Percentiles rank a stretch among this genome's conserved stretches.
These are phyloP conservation scores for Antennarius striatus DNA, from an alignment of 2,113 vertebrate genomes.

Conservation along the genomic window DNA sequence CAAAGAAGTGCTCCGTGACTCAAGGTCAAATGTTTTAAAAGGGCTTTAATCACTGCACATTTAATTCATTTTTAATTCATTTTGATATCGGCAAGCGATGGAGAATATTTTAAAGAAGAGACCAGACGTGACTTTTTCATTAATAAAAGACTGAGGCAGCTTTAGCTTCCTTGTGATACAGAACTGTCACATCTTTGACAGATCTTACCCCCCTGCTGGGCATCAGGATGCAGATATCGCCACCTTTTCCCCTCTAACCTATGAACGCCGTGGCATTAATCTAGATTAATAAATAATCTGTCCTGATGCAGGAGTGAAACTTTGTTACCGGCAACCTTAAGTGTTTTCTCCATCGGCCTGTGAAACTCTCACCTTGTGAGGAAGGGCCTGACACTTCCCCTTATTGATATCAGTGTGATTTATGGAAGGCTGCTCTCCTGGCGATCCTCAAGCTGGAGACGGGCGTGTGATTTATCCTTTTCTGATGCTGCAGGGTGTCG, in stretches of 20 bases:
- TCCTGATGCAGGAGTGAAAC: constrained; percentile 53
- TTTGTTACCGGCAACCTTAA: constrained; percentile 67
- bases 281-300: constrained; percentile 68
- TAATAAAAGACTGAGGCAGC: too few species aligned
- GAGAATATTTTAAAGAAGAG: too few species aligned
- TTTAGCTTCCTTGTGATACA: constrained; percentile 1
- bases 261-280: constrained; percentile 38
- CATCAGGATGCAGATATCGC: constrained; percentile 51
- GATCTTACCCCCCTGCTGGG: constrained; percentile 15
- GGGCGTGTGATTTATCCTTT: constrained; percentile 64
- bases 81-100: too few species aligned
- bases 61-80: too few species aligned
- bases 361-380: constrained; percentile 55
- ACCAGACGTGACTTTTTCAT: too few species aligned
- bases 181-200: constrained; percentile 20
- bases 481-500: constrained; percentile 46
- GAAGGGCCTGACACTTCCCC: constrained; percentile 62
- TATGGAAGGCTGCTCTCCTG: constrained; percentile 59
- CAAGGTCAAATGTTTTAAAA: too few species aligned
- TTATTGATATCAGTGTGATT: constrained; percentile 78
- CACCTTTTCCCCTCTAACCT: constrained; percentile 20
- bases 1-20: too few species aligned
- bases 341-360: constrained; percentile 60
- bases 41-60: too few species aligned
- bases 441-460: constrained; percentile 63